Evolutionary conservation across 2,113 vertebrate genomes (phyloP), one percentile per base, ranked within the genome.

Genomic region (Melanostigma gelatinosum): DNA sequence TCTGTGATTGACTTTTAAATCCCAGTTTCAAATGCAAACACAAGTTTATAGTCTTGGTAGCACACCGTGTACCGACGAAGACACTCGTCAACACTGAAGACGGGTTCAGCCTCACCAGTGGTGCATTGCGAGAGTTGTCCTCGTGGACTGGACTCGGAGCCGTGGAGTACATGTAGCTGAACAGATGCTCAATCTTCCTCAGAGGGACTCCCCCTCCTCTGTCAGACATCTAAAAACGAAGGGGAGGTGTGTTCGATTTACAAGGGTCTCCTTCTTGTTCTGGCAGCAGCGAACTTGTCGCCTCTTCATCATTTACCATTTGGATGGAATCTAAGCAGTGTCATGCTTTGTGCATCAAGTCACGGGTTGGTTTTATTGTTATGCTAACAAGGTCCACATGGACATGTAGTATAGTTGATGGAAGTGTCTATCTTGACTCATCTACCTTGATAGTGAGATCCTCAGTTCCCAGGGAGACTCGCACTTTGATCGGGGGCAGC

Each of bases 391-490:
- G n/a, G 36, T 57, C 55, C 38, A 46, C 54, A 34, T 55, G 32
- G n/a, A 42, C 20, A 13, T 9, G 2, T 36, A 16, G 40, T 77
- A 24, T 3, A 66, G 4, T n/a, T 52, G 18, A 27, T 18, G 18
- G 48, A 24, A 20, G 36, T 65, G 22, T 9, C 7, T 34, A 22
- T 64, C 10, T 20, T 29, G 16, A 62, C 48, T 50, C 10, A 3
- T 60, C n/a, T 94, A 98, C 98, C 97, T 99, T 99, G 92, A 99
- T 97, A 58, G 98, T 97, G 68, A 99, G 94, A 87, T 99, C 98
- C 94, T 99, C 98, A 1, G 91, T 85, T 61, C 98, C 98, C 73
- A 99, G 94, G 58, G 98, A 96, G 32, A 99, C 95, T 3, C 85
- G 96, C 61, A 99, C 96, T 93, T 99, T 96, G 85, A 99, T 58